These are phyloP conservation scores for Gymnogyps californianus DNA, from an alignment of 2,113 vertebrate species.

Conservation along the genomic window DNA sequence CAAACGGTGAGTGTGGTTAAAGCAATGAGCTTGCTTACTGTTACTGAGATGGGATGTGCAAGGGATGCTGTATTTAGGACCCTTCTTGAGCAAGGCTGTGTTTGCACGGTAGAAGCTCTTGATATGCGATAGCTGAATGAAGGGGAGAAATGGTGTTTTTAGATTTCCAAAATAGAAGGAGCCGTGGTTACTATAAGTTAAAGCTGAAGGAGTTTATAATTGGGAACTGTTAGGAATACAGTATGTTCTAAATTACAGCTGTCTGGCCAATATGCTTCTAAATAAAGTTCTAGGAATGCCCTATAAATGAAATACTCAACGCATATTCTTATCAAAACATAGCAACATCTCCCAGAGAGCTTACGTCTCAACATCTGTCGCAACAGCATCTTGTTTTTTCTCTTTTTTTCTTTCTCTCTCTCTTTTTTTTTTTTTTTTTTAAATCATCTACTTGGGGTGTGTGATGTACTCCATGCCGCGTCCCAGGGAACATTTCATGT, in stretches of 20 bases:
- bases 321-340: slow-evolving; percentile 3
- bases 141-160: background rate
- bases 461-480: background rate
- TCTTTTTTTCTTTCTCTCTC: too few relatives aligned
- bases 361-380: background rate
- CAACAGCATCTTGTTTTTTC: background rate
- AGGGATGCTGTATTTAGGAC: background rate
- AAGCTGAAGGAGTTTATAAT: slow-evolving; percentile 48
- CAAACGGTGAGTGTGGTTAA: background rate
- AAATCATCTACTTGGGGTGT: background rate
- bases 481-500: background rate
- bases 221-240: slow-evolving; percentile 48
- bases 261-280: slow-evolving; percentile 59
- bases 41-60: background rate
- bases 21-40: background rate
- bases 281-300: slow-evolving; percentile 51
- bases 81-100: background rate
- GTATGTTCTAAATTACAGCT: slow-evolving; percentile 52
- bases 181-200: slow-evolving; percentile 22
- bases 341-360: background rate
- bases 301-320: slow-evolving; percentile 11
- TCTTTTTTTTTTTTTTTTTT: too few relatives aligned
- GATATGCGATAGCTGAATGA: background rate
- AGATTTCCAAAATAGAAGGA: slow-evolving; percentile 10
- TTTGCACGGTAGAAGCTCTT: background rate